Evolutionary conservation across 2,888 invertebrate species (phyloP), one percentile per base, ranked within the genome.

Genomic region (Drosophila melanosoma): DNA sequence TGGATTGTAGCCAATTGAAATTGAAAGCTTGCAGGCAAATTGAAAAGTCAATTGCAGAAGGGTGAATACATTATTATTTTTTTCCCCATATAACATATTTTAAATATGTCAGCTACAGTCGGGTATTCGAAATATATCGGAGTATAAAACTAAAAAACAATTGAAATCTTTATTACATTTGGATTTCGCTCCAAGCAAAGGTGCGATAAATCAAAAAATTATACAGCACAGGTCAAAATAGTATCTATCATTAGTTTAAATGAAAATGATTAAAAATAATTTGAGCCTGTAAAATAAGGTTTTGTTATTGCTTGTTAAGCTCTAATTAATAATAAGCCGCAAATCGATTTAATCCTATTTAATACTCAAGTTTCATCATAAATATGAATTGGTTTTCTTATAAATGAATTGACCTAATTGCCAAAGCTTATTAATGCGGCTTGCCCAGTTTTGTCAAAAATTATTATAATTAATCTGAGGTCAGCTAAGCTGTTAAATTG

Each of bases 1-100:
- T 62, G 52, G 49, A 40, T 69, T 72, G 45, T 64, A 67, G 69
- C 58, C 72, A 76, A 82, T 82, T 82, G 74, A 69, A 62, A 59
- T 53, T 26, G 26, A 49, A 59, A 33, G 54, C 65, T 42, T 58
- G 17, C 33, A 57, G 69, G 32, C 59, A 58, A 75, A 61, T 68
- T 45, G 49, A 54, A 58, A 74, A 74, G 53, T 54, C 60, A 74
- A 58, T 62, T 61, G 35, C 29, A 48, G 32, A 56, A 45, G 20
- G 40, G 48, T 33, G 36, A 48, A 23, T 32, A 11, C 12, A 15
- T 35, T 35, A 23, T 1, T 35, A 26, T 51, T 11, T 33, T 20
- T 12, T 33, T n/a, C 7, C 7, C 3, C 6, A 7, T 20, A 7
- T 8, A 20, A 6, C 12, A 23, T 62, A 57, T 63, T 56, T 54